Percentiles rank a stretch among this genome's conserved stretches.
These are phyloP conservation scores for Isurus oxyrinchus DNA, from an alignment of 2,113 vertebrate genomes.

Conservation along the genomic window DNA sequence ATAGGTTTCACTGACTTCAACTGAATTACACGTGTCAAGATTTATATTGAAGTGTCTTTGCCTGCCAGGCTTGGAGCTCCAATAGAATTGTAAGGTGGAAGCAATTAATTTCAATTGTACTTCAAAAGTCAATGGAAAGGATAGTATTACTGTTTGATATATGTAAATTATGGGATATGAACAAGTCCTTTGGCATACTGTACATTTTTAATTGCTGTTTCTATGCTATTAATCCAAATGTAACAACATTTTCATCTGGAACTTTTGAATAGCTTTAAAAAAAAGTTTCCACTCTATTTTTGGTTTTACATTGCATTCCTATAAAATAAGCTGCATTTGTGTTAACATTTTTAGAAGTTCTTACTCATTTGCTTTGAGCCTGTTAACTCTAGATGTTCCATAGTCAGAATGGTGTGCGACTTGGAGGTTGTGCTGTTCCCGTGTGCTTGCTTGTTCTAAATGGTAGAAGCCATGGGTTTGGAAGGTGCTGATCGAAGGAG, in stretches of 20 bases:
- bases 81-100: not conserved
- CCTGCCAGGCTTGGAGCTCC: not conserved
- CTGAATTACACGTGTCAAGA: not conserved
- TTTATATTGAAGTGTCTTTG: not conserved
- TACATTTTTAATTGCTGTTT: not conserved
- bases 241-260: not conserved
- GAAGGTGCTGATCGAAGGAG: no score
- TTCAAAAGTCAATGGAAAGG: not conserved
- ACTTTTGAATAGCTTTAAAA: not conserved
- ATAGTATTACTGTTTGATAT: not conserved
- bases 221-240: not conserved
- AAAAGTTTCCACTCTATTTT: not conserved
- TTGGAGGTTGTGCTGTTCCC: no score
- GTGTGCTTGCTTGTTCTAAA: no score
- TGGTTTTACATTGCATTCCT: not conserved
- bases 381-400: not conserved
- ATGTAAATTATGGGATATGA: not conserved
- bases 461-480: no score
- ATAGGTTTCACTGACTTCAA: not conserved
- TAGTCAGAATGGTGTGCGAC: no score
- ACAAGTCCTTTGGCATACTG: constrained; percentile 28
- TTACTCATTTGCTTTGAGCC: not conserved
- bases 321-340: not conserved
- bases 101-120: not conserved
- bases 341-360: not conserved